Evolutionary conservation across 2,888 invertebrate species (phyloP).

Genomic region (Spatulosminthurus flaviceps): DNA sequence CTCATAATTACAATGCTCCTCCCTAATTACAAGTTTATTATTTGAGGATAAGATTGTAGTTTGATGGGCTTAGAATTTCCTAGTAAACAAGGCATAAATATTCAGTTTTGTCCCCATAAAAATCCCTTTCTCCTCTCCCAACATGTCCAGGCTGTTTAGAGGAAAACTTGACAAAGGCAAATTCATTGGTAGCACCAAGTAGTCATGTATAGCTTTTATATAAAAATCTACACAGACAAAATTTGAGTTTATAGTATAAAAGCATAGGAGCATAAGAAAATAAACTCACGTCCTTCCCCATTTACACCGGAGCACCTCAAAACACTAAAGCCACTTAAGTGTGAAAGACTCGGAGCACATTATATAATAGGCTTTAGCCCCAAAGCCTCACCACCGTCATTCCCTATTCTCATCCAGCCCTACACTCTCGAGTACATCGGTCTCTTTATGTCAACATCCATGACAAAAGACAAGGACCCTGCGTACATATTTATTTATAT

Average conservation of each 20-base stretch:
- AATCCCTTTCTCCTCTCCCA: too few relatives aligned
- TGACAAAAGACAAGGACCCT: not conserved
- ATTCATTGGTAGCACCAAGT: too few relatives aligned
- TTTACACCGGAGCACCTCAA: not conserved
- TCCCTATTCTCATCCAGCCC: not conserved
- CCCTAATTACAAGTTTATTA: not conserved
- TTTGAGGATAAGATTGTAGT: not conserved
- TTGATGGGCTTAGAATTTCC: not conserved
- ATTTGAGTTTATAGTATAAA: not conserved
- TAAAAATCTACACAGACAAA: too few relatives aligned
- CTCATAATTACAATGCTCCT: too few relatives aligned
- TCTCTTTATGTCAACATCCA: not conserved
- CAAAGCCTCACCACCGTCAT: not conserved
- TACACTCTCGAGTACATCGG: too few relatives aligned
- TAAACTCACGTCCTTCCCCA: not conserved
- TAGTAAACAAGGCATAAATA: too few relatives aligned
- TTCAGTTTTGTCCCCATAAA: too few relatives aligned
- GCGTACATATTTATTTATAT: too few relatives aligned
- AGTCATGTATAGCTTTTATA: too few relatives aligned
- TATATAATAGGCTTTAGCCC: not conserved
- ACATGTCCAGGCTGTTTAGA: too few relatives aligned
- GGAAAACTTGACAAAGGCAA: too few relatives aligned
- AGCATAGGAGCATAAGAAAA: slow-evolving; percentile 18
- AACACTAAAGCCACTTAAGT: slow-evolving; percentile 14
- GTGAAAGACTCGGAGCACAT: slow-evolving; percentile 13